Evolutionary conservation across 2,888 invertebrate species (phyloP).

Genomic region (Mythimna albipuncta): DNA sequence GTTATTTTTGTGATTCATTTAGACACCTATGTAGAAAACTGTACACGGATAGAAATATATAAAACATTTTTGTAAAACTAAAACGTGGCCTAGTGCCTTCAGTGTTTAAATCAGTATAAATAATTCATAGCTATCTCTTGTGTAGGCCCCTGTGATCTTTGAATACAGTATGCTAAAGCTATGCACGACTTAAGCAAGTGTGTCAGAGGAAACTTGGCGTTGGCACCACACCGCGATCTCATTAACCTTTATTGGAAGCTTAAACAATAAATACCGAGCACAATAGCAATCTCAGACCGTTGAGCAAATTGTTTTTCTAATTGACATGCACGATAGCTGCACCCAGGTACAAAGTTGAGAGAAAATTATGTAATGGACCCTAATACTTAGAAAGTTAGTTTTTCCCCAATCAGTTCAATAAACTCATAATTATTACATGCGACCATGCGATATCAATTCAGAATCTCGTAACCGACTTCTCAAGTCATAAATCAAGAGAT

Average conservation of each 20-base stretch:
- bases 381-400: conserved; percentile 48
- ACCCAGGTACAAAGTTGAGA: conserved; percentile 19
- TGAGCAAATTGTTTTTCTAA: conserved; percentile 42
- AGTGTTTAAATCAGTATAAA: conserved; percentile 35
- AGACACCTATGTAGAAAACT: conserved; percentile 16
- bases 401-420: conserved; percentile 46
- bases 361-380: conserved; percentile 33
- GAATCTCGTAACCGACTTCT: conserved; percentile 45
- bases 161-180: conserved; percentile 36
- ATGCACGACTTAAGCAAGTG: conserved; percentile 41
- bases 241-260: conserved; percentile 58
- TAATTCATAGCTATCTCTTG: conserved; percentile 29
- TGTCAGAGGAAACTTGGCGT: conserved; percentile 49
- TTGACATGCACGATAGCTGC: conserved; percentile 36
- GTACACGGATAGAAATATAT: background rate
- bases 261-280: conserved; percentile 42
- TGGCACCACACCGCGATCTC: conserved; percentile 40
- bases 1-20: conserved; percentile 49
- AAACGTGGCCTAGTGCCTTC: background rate
- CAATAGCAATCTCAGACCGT: conserved; percentile 23
- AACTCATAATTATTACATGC: conserved; percentile 39
- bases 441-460: conserved; percentile 40
- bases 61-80: background rate
- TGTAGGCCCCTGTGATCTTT: conserved; percentile 37
- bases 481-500: conserved; percentile 58